phyloP scores from a whole-genome alignment of 1,140 invertebrate genomes.

The Monomorium pharaonis region DNA sequence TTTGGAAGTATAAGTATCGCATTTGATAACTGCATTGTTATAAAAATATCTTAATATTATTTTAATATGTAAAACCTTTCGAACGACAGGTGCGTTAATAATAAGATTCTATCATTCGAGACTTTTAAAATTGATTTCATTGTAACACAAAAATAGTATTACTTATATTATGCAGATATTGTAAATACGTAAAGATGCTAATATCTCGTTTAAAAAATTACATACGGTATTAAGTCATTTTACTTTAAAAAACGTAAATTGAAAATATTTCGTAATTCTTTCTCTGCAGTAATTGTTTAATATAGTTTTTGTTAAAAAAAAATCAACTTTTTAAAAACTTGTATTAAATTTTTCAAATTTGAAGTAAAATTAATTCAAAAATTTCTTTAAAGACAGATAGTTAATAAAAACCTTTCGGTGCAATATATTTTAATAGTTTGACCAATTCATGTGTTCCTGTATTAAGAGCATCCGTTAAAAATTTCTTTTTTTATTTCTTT shows the following conservation, averaged over 20 bases:
- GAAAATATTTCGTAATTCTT: background rate
- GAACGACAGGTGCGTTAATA: background rate
- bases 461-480: background rate
- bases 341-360: background rate
- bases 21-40: slow-evolving; percentile 31
- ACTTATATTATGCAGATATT: background rate
- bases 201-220: background rate
- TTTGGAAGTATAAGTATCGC: slow-evolving; percentile 6
- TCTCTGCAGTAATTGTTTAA: background rate
- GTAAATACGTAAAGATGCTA: background rate
- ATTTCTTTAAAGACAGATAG: background rate
- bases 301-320: background rate
- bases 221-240: background rate
- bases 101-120: slow-evolving; percentile 7
- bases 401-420: background rate
- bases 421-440: background rate
- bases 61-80: slow-evolving; percentile 46
- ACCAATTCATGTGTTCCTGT: background rate
- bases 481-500: background rate
- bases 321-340: background rate
- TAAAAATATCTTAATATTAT: slow-evolving; percentile 21
- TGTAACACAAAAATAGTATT: background rate
- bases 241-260: too few species aligned
- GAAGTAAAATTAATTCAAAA: slow-evolving; percentile 11
- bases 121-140: slow-evolving; percentile 2